These are phyloP conservation scores for Drosophila asahinai DNA, from an alignment of 1,140 invertebrate species.

Conservation along the genomic window DNA sequence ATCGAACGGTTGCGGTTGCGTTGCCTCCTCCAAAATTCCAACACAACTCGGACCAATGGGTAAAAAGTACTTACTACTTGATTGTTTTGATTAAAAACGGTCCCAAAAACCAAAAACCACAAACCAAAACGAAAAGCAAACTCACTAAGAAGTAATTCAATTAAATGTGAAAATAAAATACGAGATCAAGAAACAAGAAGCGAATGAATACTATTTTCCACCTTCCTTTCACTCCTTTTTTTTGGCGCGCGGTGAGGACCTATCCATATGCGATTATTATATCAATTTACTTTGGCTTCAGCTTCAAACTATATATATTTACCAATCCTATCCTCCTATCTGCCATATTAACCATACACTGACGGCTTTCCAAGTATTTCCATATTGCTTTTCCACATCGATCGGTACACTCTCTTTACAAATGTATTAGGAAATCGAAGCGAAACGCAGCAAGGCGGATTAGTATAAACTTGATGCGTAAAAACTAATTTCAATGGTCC, in stretches of 20 bases:
- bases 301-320: constrained; percentile 28
- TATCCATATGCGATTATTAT: constrained; percentile 16
- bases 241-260: constrained; percentile 28
- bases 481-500: constrained; percentile 69
- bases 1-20: constrained; percentile 22
- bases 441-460: not conserved
- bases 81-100: constrained; percentile 37
- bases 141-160: constrained; percentile 13
- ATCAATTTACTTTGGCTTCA: constrained; percentile 21
- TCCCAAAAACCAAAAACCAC: constrained; percentile 16
- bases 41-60: constrained; percentile 52
- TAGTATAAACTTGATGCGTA: constrained; percentile 19
- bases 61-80: constrained; percentile 31
- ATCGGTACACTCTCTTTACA: constrained; percentile 40
- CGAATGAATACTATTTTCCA: constrained; percentile 12
- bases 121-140: constrained; percentile 5
- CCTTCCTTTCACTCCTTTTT: constrained; percentile 19
- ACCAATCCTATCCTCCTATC: constrained; percentile 14
- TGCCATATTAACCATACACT: constrained; percentile 14
- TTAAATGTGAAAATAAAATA: constrained; percentile 18
- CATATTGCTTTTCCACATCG: constrained; percentile 30
- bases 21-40: constrained; percentile 18
- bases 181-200: constrained; percentile 36
- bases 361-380: constrained; percentile 13
- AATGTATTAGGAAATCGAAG: constrained; percentile 44